phyloP scores from a whole-genome alignment of 2,888 invertebrate genomes.

The Blera fallax region DNA sequence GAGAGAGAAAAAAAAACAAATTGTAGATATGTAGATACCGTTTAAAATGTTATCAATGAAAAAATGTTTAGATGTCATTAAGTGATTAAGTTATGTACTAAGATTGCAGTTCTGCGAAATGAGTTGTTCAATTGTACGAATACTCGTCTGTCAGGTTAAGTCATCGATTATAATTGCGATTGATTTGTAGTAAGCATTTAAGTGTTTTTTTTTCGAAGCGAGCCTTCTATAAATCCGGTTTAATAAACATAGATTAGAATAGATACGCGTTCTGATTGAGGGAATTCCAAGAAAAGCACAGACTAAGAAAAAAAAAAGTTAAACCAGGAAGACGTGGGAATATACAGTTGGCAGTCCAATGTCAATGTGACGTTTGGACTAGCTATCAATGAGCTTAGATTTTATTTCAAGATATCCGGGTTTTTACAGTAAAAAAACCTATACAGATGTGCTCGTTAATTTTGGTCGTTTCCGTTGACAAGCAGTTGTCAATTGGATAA shows the following conservation, averaged over 20 bases:
- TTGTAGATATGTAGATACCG: not conserved
- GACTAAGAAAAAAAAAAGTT: not conserved
- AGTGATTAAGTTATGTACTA: not conserved
- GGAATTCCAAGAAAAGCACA: constrained; percentile 8
- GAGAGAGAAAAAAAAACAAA: not conserved
- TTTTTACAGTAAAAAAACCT: not conserved
- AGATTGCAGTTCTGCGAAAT: not conserved
- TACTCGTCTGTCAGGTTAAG: not conserved
- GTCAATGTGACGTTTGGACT: not conserved
- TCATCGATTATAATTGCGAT: constrained; percentile 10
- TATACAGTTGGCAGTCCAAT: not conserved
- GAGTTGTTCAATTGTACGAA: not conserved
- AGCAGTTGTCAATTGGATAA: not conserved
- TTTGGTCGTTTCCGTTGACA: not conserved
- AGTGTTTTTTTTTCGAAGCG: not conserved
- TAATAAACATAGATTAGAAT: not conserved
- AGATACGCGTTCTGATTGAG: not conserved
- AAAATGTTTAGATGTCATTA: too few relatives aligned
- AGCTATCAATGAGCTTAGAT: not conserved
- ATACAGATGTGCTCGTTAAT: not conserved
- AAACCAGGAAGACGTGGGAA: not conserved
- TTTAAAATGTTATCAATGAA: not conserved
- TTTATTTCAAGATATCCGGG: not conserved
- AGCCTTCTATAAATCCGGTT: not conserved
- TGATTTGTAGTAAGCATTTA: not conserved